A percentile compares a stretch with the other conserved stretches of the same genome.
These are phyloP conservation scores for Entomyzon cyanotis DNA, from an alignment of 2,113 vertebrate species.

Conservation along the genomic window DNA sequence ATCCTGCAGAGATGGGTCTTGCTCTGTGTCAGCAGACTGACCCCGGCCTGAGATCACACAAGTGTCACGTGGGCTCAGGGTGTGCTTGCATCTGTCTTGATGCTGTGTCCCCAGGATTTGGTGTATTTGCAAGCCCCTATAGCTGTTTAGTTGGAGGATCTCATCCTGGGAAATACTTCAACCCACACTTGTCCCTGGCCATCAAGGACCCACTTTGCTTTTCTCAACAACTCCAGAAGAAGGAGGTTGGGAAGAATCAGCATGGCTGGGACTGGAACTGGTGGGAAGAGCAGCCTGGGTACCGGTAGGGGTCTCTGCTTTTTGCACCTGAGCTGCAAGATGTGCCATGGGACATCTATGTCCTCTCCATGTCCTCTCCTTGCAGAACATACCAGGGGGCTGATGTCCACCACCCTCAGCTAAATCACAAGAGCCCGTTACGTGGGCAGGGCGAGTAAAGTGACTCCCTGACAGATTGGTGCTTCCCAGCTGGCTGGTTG, in stretches of 20 bases:
- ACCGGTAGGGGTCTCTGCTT: background rate
- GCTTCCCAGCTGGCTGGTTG: background rate
- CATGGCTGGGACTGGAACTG: background rate
- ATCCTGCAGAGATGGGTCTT: background rate
- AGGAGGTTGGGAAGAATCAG: background rate
- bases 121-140: background rate
- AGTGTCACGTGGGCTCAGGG: background rate
- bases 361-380: background rate
- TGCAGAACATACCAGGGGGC: background rate
- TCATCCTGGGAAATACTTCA: background rate
- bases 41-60: background rate
- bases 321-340: background rate
- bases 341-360: rapidly evolving
- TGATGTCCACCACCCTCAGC: background rate
- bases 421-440: background rate
- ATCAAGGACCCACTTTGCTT: background rate
- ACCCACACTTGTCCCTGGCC: background rate
- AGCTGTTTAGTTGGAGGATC: background rate
- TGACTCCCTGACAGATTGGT: background rate
- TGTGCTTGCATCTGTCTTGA: rapidly evolving
- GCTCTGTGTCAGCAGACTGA: background rate
- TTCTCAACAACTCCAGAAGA: background rate
- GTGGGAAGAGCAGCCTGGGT: background rate
- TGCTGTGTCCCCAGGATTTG: background rate
- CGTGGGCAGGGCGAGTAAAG: background rate